A percentile compares a stretch with the other conserved stretches of the same genome.
Evolutionary conservation across 92 coral and sea anemone genomes (phyloP).

Genomic region (Porites evermanni): DNA sequence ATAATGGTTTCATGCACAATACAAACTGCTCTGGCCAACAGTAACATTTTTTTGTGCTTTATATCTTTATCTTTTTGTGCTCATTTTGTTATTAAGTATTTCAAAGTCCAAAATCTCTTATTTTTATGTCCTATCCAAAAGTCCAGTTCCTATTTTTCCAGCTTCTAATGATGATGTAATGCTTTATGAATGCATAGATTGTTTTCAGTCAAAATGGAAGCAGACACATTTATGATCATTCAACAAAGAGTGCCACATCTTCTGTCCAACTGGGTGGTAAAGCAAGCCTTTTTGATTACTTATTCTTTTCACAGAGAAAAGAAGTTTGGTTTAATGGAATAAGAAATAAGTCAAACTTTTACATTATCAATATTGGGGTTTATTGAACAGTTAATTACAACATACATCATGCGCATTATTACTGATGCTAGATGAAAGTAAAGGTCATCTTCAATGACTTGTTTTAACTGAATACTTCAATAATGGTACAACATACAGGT

Average conservation of each 20-base stretch:
- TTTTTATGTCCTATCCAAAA: conserved; percentile 32
- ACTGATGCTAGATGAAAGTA: too few species aligned
- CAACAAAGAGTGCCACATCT: conserved; percentile 65
- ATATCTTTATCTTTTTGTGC: too few species aligned
- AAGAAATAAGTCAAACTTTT: background rate
- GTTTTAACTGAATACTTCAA: too few species aligned
- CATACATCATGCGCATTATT: too few species aligned
- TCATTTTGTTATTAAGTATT: background rate
- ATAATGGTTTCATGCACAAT: too few species aligned
- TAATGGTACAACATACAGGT: too few species aligned
- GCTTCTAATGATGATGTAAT: conserved; percentile 24
- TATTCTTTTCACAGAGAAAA: background rate
- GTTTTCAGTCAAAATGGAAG: conserved; percentile 57
- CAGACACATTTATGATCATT: conserved; percentile 66
- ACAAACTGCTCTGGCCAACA: too few species aligned
- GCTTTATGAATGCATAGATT: background rate
- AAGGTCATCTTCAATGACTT: too few species aligned
- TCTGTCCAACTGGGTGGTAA: conserved; percentile 74
- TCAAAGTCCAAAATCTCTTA: background rate
- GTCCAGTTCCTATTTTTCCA: conserved; percentile 27
- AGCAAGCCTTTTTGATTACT: background rate
- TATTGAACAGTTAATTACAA: too few species aligned
- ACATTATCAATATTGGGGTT: too few species aligned
- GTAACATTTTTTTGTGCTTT: background rate
- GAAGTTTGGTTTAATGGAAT: background rate